A percentile compares a stretch with the other conserved stretches of the same genome.
Conservation (phyloP, 2,113 vertebrate species). For the Mus spicilegus region DNA sequence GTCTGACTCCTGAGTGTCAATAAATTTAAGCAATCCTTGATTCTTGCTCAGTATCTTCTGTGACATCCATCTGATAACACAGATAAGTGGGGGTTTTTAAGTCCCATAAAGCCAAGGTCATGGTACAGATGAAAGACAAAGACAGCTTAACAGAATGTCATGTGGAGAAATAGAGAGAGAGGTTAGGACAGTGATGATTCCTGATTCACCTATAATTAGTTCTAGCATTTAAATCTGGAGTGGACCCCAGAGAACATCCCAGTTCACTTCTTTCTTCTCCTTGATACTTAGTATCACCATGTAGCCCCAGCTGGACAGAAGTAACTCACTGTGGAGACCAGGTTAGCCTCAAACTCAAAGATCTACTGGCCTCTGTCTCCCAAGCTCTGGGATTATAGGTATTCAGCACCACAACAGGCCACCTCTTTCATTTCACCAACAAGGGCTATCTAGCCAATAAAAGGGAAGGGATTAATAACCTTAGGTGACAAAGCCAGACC, state of each 20-base stretch:
- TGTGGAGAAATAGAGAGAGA: not conserved
- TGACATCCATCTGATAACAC: constrained; percentile 54
- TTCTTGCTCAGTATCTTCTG: not conserved
- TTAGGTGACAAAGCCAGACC: not conserved
- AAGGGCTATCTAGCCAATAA: not conserved
- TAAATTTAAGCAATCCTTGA: constrained; percentile 20
- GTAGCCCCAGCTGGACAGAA: too few relatives aligned
- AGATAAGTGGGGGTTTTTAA: not conserved
- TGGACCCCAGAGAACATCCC: not conserved
- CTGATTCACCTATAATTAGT: not conserved
- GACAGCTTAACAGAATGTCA: not conserved
- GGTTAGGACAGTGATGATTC: not conserved
- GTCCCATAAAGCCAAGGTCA: not conserved
- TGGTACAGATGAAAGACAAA: constrained; percentile 7
- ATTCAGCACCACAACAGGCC: too few relatives aligned
- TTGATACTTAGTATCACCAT: too few relatives aligned
- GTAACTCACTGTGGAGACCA: not conserved
- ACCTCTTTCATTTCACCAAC: constrained; percentile 1
- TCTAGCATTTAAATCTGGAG: constrained; percentile 7
- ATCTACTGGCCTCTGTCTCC: not conserved
- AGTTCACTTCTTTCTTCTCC: not conserved
- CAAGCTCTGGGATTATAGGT: not conserved
- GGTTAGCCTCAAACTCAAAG: not conserved
- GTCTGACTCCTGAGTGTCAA: not conserved
- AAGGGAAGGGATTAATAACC: not conserved